These are phyloP conservation scores for Paralvinella palmiformis DNA, from an alignment of 1,140 invertebrate species.

Conservation along the genomic window DNA sequence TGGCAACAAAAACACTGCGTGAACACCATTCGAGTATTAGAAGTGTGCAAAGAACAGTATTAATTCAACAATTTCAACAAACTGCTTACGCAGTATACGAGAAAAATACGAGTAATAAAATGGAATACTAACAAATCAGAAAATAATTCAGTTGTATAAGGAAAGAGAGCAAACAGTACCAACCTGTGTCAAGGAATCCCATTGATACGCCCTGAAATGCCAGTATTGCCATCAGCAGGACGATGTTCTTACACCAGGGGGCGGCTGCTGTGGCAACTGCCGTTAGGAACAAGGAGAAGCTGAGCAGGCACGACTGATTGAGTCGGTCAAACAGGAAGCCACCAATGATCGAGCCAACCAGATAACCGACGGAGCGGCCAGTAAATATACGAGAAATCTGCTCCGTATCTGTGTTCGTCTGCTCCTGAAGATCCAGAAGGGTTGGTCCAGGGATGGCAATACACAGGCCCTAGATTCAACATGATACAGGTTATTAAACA, in stretches of 20 bases:
- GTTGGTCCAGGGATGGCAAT: conserved; percentile 51
- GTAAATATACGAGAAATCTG: conserved; percentile 43
- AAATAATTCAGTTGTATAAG: background rate
- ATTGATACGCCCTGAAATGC: conserved; percentile 45
- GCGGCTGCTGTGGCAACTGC: conserved; percentile 35
- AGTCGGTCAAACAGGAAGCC: conserved; percentile 46
- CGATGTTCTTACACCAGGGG: conserved; percentile 38
- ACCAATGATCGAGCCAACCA: conserved; percentile 40
- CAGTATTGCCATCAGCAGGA: conserved; percentile 37
- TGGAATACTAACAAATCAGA: too few relatives aligned
- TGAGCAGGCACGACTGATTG: conserved; percentile 34
- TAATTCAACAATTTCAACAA: too few relatives aligned
- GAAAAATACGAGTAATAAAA: too few relatives aligned
- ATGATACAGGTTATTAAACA: too few relatives aligned
- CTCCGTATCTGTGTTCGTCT: conserved; percentile 33
- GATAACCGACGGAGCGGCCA: conserved; percentile 42
- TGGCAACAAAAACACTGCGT: too few relatives aligned
- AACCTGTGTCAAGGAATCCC: conserved; percentile 50
- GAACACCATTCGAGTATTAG: too few relatives aligned
- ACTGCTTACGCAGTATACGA: too few relatives aligned
- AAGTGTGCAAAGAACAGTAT: too few relatives aligned
- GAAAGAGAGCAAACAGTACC: background rate
- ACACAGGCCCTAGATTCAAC: conserved; percentile 52
- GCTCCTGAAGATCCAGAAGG: conserved; percentile 41
- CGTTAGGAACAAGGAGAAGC: conserved; percentile 32